Base-by-base conservation (phyloP, 2,888 invertebrate species). In the Protophormia terraenovae region DNA sequence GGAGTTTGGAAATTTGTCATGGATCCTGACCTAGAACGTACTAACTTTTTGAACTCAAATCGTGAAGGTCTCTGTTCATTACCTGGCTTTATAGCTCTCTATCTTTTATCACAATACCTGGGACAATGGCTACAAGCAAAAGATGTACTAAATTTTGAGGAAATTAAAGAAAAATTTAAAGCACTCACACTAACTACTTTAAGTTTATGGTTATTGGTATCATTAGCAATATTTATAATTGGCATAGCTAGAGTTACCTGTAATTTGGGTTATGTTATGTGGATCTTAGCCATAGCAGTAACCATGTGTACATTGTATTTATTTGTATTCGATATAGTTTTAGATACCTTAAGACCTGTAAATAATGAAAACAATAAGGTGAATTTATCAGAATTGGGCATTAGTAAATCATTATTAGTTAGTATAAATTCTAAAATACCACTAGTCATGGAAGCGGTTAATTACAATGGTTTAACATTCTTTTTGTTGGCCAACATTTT, bases 31-130 rank as follows among this genome's bases (percentile, higher is more conserved):
- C 89, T 91, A 1, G 92, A 93, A 0, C 94, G 97, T 81, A 92
- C 92, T 50, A 94, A 93, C 75, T 93, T 98, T 38, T 86, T 98
- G 5, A 93, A 95, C 58, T 97, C 98, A 0, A 99, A 99, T 92
- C 95, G 97, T 79, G 99, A 99, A 93, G 99, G 99, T 0, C 93
- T 99, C 47, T 94, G 95, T 24, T 98, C 99, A 0, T 93, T 96
- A 45, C 93, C 96, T 0, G 99, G 99, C 1, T 99, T 97, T 91
- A 93, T 97, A 0, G 95, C 96, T 0, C 93, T 99, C 5, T 98
- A 97, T 92, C 93, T 98, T 79, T 94, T 96, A 86, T 96, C 96
- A 29, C 95, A 95, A 73, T 94, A 94, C 88, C 90, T 96, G 62
- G 89, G 90, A 72, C 96, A 95, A 50, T 90, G 94, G 71, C 90